Evolutionary conservation across 2,797 vertebrate species (phyloP).

Genomic region (Fistularia commersonii): DNA sequence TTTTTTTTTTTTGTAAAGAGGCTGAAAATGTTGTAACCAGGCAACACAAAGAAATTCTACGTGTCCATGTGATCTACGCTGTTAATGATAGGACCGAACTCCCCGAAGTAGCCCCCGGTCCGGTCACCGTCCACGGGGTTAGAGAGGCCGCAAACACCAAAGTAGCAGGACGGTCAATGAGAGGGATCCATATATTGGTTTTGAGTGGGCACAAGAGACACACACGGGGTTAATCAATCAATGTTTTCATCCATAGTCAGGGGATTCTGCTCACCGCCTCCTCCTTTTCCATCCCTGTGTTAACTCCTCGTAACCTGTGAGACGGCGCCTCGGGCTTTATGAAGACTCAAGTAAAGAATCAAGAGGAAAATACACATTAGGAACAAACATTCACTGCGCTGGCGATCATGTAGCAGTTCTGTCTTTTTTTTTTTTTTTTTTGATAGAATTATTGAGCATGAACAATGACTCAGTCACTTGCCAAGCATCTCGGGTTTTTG

Average conservation of each 20-base stretch:
- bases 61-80: conserved; percentile 16
- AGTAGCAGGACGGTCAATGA: conserved; percentile 13
- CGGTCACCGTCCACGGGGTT: conserved; percentile 9
- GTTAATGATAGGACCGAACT: conserved; percentile 27
- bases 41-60: conserved; percentile 40
- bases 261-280: neutral
- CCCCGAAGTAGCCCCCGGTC: conserved; percentile 8
- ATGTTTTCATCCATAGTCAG: conserved; percentile 33
- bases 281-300: too few species aligned
- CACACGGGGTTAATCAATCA: conserved; percentile 14
- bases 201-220: conserved; percentile 20
- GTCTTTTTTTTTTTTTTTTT: too few species aligned
- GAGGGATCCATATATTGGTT: conserved; percentile 31
- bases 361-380: too few species aligned
- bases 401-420: too few species aligned
- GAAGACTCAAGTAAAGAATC: too few species aligned
- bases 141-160: conserved; percentile 6
- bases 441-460: conserved; percentile 8
- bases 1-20: conserved; percentile 24
- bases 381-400: too few species aligned
- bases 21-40: conserved; percentile 37
- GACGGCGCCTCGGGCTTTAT: too few species aligned
- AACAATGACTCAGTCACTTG: conserved; percentile 20
- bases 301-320: too few species aligned
- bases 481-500: conserved; percentile 37